Conservation (phyloP, 37 sponge, comb jelly and placozoan genomes). For the Axinella damicornis region DNA sequence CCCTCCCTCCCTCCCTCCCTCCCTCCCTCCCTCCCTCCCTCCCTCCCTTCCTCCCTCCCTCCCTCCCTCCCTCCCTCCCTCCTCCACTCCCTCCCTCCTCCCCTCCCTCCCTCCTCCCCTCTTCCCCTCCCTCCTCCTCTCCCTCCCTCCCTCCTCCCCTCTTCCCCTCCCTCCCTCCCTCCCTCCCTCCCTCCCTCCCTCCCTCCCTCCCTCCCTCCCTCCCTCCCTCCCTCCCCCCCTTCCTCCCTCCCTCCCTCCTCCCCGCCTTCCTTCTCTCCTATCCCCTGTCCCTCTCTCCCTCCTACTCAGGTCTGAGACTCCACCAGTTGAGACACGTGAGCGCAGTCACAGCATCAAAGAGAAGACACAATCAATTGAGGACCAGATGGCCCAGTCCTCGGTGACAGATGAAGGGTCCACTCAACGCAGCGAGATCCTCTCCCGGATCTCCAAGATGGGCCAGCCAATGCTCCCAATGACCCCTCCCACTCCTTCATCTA, state of each 20-base stretch:
- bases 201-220: not conserved
- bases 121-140: not conserved
- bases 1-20: not conserved
- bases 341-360: conserved; percentile 29
- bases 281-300: too few species aligned
- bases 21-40: not conserved
- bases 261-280: not conserved
- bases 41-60: too few species aligned
- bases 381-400: conserved; percentile 18
- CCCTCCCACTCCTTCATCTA: not conserved
- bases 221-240: not conserved
- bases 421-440: conserved; percentile 67
- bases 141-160: too few species aligned
- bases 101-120: too few species aligned
- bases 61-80: not conserved
- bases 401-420: conserved; percentile 17
- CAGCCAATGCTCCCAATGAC: conserved; percentile 73
- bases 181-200: not conserved
- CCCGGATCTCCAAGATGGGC: conserved; percentile 88
- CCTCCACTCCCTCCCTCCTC: too few species aligned
- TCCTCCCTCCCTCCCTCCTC: too few species aligned
- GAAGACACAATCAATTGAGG: conserved; percentile 65
- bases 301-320: conserved; percentile 42
- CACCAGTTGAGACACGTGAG: conserved; percentile 4
- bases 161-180: not conserved